These are phyloP conservation scores for Pangasianodon gigas DNA, from an alignment of 2,113 vertebrate species.

Conservation along the genomic window DNA sequence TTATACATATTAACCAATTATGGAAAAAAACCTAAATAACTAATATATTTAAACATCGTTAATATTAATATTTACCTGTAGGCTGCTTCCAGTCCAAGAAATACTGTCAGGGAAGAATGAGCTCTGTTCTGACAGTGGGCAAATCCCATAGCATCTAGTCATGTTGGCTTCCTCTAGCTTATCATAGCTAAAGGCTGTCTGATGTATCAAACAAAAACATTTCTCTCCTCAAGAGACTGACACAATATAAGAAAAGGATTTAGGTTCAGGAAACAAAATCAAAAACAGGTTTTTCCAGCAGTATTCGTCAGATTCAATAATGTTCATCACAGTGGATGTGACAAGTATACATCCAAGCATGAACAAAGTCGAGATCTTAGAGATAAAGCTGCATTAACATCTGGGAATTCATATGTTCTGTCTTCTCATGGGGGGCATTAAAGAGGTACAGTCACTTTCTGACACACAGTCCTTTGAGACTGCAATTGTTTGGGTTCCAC, in stretches of 20 bases:
- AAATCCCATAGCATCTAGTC: constrained; percentile 12
- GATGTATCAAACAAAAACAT: constrained; percentile 18
- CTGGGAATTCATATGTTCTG: neutral
- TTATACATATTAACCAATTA: neutral
- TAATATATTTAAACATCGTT: neutral
- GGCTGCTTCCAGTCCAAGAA: neutral
- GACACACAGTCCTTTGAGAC: neutral
- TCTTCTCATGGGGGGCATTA: neutral
- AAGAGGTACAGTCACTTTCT: constrained; percentile 15
- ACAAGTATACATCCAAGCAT: neutral
- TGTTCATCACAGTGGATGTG: neutral
- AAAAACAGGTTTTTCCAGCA: neutral
- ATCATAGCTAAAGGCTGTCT: constrained; percentile 19
- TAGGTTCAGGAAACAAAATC: constrained; percentile 6
- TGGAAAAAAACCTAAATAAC: neutral
- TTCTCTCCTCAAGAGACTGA: constrained; percentile 11
- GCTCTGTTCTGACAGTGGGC: constrained; percentile 14
- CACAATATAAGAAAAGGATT: constrained; percentile 13
- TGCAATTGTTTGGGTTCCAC: neutral
- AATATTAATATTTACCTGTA: neutral
- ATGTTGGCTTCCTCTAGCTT: constrained; percentile 6
- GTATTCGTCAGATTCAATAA: constrained; percentile 6
- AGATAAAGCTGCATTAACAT: constrained; percentile 7
- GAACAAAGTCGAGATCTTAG: constrained; percentile 1
- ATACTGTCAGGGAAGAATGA: constrained; percentile 13